Percentiles rank a stretch among this genome's conserved stretches.
Evolutionary conservation across 1,140 invertebrate genomes (phyloP).

Genomic region (Caenorhabditis brenneri): DNA sequence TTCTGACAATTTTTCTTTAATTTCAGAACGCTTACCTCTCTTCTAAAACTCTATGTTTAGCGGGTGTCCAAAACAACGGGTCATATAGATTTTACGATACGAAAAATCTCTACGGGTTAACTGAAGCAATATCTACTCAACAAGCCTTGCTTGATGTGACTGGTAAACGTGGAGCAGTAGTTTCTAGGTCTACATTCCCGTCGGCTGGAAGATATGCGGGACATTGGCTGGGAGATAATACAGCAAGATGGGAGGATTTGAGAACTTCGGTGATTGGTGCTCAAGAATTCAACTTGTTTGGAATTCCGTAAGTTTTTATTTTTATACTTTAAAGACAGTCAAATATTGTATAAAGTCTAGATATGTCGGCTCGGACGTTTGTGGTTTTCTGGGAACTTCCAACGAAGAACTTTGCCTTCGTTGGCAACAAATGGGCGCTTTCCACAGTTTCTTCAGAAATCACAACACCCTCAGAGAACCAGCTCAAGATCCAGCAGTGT

Average conservation of each 20-base stretch:
- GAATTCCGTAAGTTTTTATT: constrained; percentile 45
- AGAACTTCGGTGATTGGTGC: constrained; percentile 71
- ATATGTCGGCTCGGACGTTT: constrained; percentile 72
- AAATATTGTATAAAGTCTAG: constrained; percentile 22
- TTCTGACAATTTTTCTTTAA: neutral
- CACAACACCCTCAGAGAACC: constrained; percentile 58
- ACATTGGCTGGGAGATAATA: constrained; percentile 87
- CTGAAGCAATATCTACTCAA: constrained; percentile 80
- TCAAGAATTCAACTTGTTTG: constrained; percentile 52
- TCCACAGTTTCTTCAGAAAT: constrained; percentile 75
- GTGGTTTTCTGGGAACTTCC: constrained; percentile 71
- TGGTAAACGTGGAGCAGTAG: constrained; percentile 64
- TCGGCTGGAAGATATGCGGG: constrained; percentile 82
- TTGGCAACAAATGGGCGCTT: constrained; percentile 71
- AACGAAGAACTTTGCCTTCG: constrained; percentile 71
- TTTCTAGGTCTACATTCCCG: constrained; percentile 79
- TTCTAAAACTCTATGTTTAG: constrained; percentile 23
- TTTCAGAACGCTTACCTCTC: neutral
- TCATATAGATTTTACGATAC: constrained; percentile 75
- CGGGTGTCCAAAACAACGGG: neutral
- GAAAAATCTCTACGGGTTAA: constrained; percentile 83
- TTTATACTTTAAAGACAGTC: neutral
- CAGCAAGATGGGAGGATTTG: constrained; percentile 73
- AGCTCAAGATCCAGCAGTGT: constrained; percentile 65
- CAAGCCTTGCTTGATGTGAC: constrained; percentile 71